These are phyloP conservation scores for Psettodes erumei DNA, from an alignment of 2,113 vertebrate species.

Conservation along the genomic window DNA sequence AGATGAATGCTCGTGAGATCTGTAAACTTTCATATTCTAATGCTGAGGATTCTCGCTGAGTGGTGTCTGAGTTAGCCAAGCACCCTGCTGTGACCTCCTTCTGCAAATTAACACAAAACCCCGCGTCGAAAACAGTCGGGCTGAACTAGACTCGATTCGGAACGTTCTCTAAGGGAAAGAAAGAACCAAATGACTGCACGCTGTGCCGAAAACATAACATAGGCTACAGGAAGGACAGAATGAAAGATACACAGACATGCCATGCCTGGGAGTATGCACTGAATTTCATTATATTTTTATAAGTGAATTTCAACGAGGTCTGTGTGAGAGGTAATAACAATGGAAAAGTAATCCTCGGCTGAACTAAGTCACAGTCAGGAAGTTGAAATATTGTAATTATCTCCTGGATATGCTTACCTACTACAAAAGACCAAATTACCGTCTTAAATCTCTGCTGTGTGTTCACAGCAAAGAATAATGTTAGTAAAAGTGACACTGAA, in stretches of 20 bases:
- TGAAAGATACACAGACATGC: slow-evolving; percentile 1
- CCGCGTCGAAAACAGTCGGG: slow-evolving; percentile 24
- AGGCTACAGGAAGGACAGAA: slow-evolving; percentile 32
- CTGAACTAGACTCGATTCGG: slow-evolving; percentile 39
- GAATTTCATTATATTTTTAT: slow-evolving; percentile 36
- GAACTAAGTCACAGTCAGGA: slow-evolving; percentile 54
- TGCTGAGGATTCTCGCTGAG: slow-evolving; percentile 63
- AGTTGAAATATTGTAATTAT: slow-evolving; percentile 63
- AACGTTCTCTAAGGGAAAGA: slow-evolving; percentile 34
- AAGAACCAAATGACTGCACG: slow-evolving; percentile 15
- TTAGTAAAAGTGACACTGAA: slow-evolving; percentile 46
- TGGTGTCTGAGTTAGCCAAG: slow-evolving; percentile 49
- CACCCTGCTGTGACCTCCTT: slow-evolving; percentile 80
- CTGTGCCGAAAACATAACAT: slow-evolving; percentile 35
- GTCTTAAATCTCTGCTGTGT: slow-evolving; percentile 53
- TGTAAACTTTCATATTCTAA: slow-evolving; percentile 79
- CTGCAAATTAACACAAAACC: slow-evolving; percentile 73
- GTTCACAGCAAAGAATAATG: slow-evolving; percentile 50
- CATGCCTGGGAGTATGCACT: not conserved
- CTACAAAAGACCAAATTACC: slow-evolving; percentile 46
- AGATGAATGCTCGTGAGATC: slow-evolving; percentile 74
- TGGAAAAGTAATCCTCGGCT: slow-evolving; percentile 49
- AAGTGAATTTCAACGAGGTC: slow-evolving; percentile 42
- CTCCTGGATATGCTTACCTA: slow-evolving; percentile 50
- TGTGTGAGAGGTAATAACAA: slow-evolving; percentile 51